Evolutionary conservation across 2,113 vertebrate genomes (phyloP), one percentile per base, ranked within the genome.

Genomic region (Menura novaehollandiae): DNA sequence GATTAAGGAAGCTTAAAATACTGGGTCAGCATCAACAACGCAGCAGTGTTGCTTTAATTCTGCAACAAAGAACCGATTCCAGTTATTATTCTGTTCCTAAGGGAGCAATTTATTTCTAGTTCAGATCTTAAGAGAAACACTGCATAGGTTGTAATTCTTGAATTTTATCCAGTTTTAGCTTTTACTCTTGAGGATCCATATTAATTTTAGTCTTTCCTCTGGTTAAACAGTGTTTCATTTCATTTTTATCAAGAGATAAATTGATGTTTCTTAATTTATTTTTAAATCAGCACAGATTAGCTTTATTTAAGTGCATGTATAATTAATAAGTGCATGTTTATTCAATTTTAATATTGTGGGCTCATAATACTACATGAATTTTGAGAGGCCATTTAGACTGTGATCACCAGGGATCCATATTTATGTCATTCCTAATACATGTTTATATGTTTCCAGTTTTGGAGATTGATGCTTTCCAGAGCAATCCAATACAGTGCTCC

Each of bases 1-100:
- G 59, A 91, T 92, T 94, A 94, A 92, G 76, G 30, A 84, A 95
- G 43, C 46, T 67, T 76, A 60, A 95, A 96, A 87, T 91, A 95
- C 83, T 81, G 55, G 26, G 46, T 91, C 91, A 96, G 73, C 76
- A 89, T 75, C 64, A 75, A 67, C 55, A 83, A 52, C 83, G 51
- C 68, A 88, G 83, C 76, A 91, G 83, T 59, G 33, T 66, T 84
- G 33, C 68, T 91, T 83, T 94, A 94, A 80, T 94, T 96, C 68
- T 67, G 28, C 58, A 88, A 85, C 75, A 93, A 79, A 95, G 28
- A 92, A 80, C 63, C 77, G 82, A 88, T 92, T 86, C 72, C 21
- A 80, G 72, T 93, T 94, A 85, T 82, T 95, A 91, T 74, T 86
- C 33, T 88, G 6, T 86, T 95, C 76, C 75, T 88, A 7, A 9